A percentile compares a stretch with the other conserved stretches of the same genome.
Evolutionary conservation across 37 sponge, comb jelly and placozoan species (phyloP).

Genomic region (Bolinopsis microptera): DNA sequence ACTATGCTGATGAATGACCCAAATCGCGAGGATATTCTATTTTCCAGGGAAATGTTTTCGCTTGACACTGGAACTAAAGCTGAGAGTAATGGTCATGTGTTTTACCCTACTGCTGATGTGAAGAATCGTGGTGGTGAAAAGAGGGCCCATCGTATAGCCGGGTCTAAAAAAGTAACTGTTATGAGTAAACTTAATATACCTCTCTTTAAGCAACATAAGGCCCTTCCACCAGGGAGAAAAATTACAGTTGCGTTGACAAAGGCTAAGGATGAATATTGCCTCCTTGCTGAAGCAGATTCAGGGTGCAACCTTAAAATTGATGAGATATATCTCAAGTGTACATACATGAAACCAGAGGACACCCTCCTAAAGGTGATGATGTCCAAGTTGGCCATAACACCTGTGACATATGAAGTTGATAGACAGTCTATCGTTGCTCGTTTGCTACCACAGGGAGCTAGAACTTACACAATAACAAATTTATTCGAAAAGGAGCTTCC

Average conservation of each 20-base stretch:
- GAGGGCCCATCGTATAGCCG: neutral
- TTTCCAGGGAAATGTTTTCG: neutral
- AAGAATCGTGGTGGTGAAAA: neutral
- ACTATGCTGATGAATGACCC: neutral
- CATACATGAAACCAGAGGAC: neutral
- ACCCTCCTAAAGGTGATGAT: neutral
- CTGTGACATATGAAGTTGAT: neutral
- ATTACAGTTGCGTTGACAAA: neutral
- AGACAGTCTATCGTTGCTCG: neutral
- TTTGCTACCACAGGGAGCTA: neutral
- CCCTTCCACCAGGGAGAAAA: neutral
- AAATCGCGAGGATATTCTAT: neutral
- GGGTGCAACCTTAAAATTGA: neutral
- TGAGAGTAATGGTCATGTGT: neutral
- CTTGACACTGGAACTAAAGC: neutral
- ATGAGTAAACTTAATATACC: neutral
- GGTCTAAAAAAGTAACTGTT: neutral
- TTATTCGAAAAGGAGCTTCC: neutral
- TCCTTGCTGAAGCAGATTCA: neutral
- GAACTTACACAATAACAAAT: neutral
- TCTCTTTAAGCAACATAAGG: neutral
- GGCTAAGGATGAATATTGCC: neutral
- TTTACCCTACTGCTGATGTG: neutral
- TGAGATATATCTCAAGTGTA: neutral
- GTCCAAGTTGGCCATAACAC: neutral